Evolutionary conservation across 1,140 invertebrate species (phyloP), one percentile per base, ranked within the genome.

Genomic region (Physella acuta): DNA sequence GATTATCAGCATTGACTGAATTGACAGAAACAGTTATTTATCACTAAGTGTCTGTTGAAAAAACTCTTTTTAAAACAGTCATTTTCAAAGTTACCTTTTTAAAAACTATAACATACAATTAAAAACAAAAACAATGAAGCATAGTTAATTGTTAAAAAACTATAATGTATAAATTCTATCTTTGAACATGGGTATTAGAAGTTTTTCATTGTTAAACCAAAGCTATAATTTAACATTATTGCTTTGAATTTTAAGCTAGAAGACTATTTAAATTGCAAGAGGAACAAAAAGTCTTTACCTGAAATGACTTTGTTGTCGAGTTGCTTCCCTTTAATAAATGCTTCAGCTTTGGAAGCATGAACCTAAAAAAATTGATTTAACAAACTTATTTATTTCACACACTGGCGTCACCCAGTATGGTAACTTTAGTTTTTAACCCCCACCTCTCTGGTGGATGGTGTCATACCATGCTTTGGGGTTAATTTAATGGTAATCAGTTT

Each of bases 311-410:
- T 5, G 3, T 60, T 24, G 17, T 17, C 33, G 3, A 60, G 33
- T 11, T 14, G 8, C 81, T 89, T 89, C 0, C 89, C 89, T 20
- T 79, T 53, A 0, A 94, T 77, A 76, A 87, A 90, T 17, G 85
- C 69, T 81, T 94, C 92, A 0, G 91, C 90, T n/a, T 88, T 83
- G 0, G 64, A 77, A 0, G 92, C 92, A 77, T 92, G 92, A 0
- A 87, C 72, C 88, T 89, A 28, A 60, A 30, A 55, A 55, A 55
- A 20, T 14, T 8, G 24, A 24, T 24, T 55, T n/a, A 14, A 11
- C n/a, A n/a, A 49, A 49, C 44, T 49, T n/a, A 49, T n/a, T 14
- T n/a, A 49, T 11, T 49, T 14, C n/a, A n/a, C n/a, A 14, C n/a
- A 11, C 11, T n/a, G n/a, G 44, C n/a, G n/a, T n/a, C n/a, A n/a